Evolutionary conservation across 2,888 invertebrate species (phyloP), one percentile per base, ranked within the genome.

Genomic region (Pseudococcus jackbeardsleyi): DNA sequence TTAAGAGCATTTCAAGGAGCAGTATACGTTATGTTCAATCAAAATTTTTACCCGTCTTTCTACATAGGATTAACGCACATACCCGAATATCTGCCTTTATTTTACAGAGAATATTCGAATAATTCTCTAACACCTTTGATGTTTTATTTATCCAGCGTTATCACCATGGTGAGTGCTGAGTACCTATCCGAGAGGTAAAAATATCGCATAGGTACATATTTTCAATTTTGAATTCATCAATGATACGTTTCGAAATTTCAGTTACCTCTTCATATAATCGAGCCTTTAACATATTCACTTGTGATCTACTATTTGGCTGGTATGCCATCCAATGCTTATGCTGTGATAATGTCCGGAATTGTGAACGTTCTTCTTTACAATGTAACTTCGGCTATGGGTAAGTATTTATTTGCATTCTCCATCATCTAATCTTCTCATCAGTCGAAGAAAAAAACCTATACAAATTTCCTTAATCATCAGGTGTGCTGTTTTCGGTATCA

Each of bases 1-100:
- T 94, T 98, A 22, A 96, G 97, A 91, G 96, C 97, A 39, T 94
- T 97, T 0, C 96, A 97, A 91, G 98, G 98, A 7, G 95, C 96
- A 0, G 92, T 98, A 8, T 97, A 97, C 91, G 94, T 97, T 90
- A 94, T 97, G 91, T 96, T 97, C 77, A 95, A 96, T 0, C 97
- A 98, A 93, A 96, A 97, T 91, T 96, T 97, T 0, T 98, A 97
- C 92, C 95, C 95, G 88, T 97, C 97, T 0, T 96, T 98, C 95
- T 98, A 98, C 91, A 95, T 96, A 0, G 96, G 97, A 0, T 93
- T 98, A 68, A 94, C 96, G 90, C 94, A 96, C 90, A 96, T 97
- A 91, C 97, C 97, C 0, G 94, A 94, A 90, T 94, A 94, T 91
- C 94, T 96, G 89, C 97, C 97, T 0, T 92, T 97, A 79, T 95